phyloP scores from a whole-genome alignment of 1,140 invertebrate species.

The Homalodisca vitripennis region DNA sequence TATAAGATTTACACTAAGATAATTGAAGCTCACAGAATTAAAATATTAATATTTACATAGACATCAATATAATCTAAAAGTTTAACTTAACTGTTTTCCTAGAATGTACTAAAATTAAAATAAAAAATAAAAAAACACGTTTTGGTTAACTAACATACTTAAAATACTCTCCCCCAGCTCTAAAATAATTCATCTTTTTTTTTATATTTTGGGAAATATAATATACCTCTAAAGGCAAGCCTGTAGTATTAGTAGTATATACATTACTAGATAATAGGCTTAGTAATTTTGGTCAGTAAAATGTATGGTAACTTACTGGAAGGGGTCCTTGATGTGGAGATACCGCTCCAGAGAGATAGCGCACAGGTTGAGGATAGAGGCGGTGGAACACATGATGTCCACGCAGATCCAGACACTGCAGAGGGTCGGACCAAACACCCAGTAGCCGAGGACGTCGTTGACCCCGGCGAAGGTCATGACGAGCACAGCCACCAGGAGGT shows the following conservation, averaged over 20 bases:
- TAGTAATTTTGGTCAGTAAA: background rate
- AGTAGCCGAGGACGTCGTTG: slow-evolving; percentile 85
- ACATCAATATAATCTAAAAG: too few species aligned
- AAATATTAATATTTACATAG: too few species aligned
- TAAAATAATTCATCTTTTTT: background rate
- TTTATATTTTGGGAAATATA: background rate
- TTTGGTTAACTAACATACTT: too few species aligned
- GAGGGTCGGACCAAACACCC: slow-evolving; percentile 94
- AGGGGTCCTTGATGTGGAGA: slow-evolving; percentile 93
- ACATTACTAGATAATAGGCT: too few species aligned
- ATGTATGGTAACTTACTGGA: slow-evolving; percentile 59
- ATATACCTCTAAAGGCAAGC: background rate
- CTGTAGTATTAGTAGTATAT: background rate
- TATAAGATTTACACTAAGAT: too few species aligned
- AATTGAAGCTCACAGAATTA: too few species aligned
- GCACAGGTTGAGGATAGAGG: slow-evolving; percentile 97
- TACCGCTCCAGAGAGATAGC: slow-evolving; percentile 97
- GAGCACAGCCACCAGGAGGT: slow-evolving; percentile 90
- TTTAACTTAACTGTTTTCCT: too few species aligned
- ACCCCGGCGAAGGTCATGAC: slow-evolving; percentile 92
- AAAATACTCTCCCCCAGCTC: too few species aligned
- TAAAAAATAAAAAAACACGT: too few species aligned
- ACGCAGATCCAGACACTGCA: slow-evolving; percentile 99
- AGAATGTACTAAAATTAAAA: too few species aligned
- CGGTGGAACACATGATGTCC: slow-evolving; percentile 98